Evolutionary conservation across 2,888 invertebrate species (phyloP), one percentile per base, ranked within the genome.

Genomic region (Chrysotoxum bicinctum): DNA sequence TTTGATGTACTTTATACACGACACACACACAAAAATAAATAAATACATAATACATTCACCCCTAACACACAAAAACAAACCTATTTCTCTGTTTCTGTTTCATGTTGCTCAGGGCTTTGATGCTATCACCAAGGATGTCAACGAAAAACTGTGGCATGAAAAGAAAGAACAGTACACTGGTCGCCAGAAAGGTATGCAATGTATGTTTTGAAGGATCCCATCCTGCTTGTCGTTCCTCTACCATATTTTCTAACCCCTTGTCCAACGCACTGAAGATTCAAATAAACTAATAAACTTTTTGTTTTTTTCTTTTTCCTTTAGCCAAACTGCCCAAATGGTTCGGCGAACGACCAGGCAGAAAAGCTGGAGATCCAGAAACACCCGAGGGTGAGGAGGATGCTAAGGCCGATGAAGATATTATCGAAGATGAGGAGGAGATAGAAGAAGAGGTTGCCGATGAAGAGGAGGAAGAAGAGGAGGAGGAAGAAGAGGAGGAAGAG

Each of bases 291-390:
- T 56, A 3, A 43, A 43, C 1, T 26, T 48, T 40, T 3, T 70
- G 60, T 62, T 75, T 23, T 26, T 60, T 60, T 54, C 54, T 8
- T 37, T 43, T 50, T 23, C 37, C 23, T 84, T 4, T 92, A 97
- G 98, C 97, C 94, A 96, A 96, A 94, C 94, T 98, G 93, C 97
- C 97, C 90, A 98, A 97, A 93, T 98, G 98, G 98, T 97, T 97
- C 94, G 97, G 98, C 90, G 98, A 98, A 93, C 94, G 97, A 93
- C 97, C 97, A 88, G 97, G 97, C 94, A 97, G 97, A 93, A 98
- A 97, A 94, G 92, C 95, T 92, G 97, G 96, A 88, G 97, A 97
- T 88, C 95, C 95, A 88, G 97, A 97, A 88, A 96, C 97, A 90
- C 98, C 98, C 87, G 98, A 97, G 90, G 98, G 97, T 89, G 97